Base-by-base conservation (phyloP, 2,797 vertebrate genomes). In the Poliocrania exsul region DNA sequence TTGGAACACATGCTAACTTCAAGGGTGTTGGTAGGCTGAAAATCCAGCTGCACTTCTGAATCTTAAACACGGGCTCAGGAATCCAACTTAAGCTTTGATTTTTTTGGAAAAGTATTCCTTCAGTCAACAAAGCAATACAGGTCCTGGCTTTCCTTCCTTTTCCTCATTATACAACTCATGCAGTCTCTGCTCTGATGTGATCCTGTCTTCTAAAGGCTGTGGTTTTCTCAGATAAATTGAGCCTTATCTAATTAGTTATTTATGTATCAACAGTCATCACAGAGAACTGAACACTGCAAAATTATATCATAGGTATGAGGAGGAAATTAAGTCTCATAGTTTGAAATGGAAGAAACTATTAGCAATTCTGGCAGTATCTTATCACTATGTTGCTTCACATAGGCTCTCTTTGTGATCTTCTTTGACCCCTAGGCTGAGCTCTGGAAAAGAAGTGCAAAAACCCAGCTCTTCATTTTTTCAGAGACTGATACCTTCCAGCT, bases 31-130 rank as follows among this genome's bases (percentile, higher is more conserved):
- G 79, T 87, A 54, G 72, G 62, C 14, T 94, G 69, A 86, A 92
- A 95, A 93, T 90, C 79, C 91, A 95, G 72, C 93, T 93, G 75
- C 66, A 35, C 84, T 95, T 92, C 80, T 94, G 79, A 83, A 79
- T 54, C 62, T 94, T 81, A 91, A 91, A 87, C 54, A 78, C 38
- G 74, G 84, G 40, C 62, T 92, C 1, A 0, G 67, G 80, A 93
- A 94, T 88, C 73, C 71, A 86, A 33, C 62, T 94, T 64, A 56
- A 81, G 62, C 66, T 94, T 95, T 92, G 88, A 96, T 92, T 40
- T 65, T 66, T 92, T 93, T 85, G 20, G 37, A 80, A 78, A 92
- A 89, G 33, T 70, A 92, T 88, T 82, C 50, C 62, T 91, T 92
- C 71, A 62, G 79, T 90, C 87, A 94, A 81, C 82, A 93, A 92